phyloP scores from a whole-genome alignment of 2,888 invertebrate species.

The Anoncus sp. region DNA sequence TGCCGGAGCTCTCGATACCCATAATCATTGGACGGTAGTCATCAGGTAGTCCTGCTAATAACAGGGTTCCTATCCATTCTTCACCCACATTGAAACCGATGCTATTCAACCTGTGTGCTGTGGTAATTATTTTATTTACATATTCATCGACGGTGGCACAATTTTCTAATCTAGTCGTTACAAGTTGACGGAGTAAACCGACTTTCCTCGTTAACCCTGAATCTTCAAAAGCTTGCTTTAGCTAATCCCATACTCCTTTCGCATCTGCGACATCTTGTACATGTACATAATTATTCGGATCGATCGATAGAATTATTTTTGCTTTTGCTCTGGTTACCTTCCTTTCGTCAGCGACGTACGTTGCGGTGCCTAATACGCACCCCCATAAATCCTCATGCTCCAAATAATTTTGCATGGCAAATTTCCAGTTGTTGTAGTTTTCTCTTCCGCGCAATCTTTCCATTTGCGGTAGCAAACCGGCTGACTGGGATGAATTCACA shows the following conservation, averaged over 20 bases:
- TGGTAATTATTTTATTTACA: conserved; percentile 70
- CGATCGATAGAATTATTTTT: neutral
- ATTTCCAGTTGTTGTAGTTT: neutral
- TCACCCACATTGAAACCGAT: conserved; percentile 69
- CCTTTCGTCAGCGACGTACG: neutral
- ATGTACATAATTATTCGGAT: neutral
- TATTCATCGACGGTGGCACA: conserved; percentile 71
- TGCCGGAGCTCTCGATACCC: conserved; percentile 69
- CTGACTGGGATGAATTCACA: too few species aligned
- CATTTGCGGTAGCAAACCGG: neutral
- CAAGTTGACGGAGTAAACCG: conserved; percentile 36
- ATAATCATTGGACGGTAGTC: conserved; percentile 73
- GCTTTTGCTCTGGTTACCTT: neutral
- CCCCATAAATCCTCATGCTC: neutral
- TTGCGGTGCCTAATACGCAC: neutral
- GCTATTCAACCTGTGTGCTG: conserved; percentile 70
- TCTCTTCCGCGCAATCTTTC: neutral
- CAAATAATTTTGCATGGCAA: neutral
- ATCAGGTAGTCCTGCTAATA: conserved; percentile 72
- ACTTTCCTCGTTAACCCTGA: neutral
- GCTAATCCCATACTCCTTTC: neutral
- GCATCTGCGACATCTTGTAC: too few species aligned
- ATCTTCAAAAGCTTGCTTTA: neutral
- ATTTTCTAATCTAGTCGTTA: conserved; percentile 67
- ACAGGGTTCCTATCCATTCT: conserved; percentile 72